Base-by-base conservation (phyloP, 1,140 invertebrate species). In the Bombus affinis region DNA sequence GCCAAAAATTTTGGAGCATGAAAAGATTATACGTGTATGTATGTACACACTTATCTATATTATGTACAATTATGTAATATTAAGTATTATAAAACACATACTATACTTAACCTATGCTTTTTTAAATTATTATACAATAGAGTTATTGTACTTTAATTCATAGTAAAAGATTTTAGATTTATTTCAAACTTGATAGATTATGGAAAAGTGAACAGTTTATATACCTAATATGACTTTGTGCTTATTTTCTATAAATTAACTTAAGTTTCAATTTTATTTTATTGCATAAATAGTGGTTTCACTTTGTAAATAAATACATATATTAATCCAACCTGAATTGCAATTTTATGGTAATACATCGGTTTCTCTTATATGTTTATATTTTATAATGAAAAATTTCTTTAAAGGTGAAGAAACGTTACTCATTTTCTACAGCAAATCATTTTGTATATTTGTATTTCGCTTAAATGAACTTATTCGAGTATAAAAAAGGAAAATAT, bases 401-500 rank as follows among this genome's bases (percentile, higher is more conserved):
- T 32, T 35, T 32, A 37, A n/a, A 42, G 39, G 25, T 44, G 39
- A 72, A 72, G 25, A 28, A 32, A 76, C 2, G 1, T 68, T 37
- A 35, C 37, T 72, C 18, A 65, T 72, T 65, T 10, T 53, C 10
- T 32, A 62, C 22, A 37, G 3, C 32, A 65, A 57, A 35, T 28
- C 15, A 47, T 79, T n/a, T 53, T 59, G 13, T 80, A 72, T 37
- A 32, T 59, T 37, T 72, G 5, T 70, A 32, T 65, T 44, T 78
- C 75, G 62, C 42, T 86, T 68, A 79, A 86, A 90, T 87, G 83
- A 70, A 88, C 77, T 72, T 44, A 79, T 72, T 77, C 59, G 44
- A 86, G 35, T 89, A 87, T 82, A 89, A 77, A 86, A 90, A 81
- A 88, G 65, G 79, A 85, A 76, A 87, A 65, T 81, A 84, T 62